Percentiles rank a stretch among this genome's conserved stretches.
Evolutionary conservation across 2,888 invertebrate genomes (phyloP).

Genomic region (Apoderus coryli): DNA sequence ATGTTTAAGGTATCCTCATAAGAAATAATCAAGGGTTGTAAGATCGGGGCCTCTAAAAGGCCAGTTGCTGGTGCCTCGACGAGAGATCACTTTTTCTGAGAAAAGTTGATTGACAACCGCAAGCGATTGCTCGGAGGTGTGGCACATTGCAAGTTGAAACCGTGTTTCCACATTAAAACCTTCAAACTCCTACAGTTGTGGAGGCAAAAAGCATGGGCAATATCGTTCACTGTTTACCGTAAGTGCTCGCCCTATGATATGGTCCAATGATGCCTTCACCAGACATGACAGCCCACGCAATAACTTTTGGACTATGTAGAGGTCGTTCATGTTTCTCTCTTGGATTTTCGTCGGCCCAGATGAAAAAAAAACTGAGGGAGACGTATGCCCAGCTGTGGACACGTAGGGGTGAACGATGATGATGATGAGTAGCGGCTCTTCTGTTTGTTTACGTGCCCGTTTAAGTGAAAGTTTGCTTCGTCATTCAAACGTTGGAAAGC

Average conservation of each 20-base stretch:
- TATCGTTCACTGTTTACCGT: slow-evolving; percentile 1
- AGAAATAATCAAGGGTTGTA: neutral
- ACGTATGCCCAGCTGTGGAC: no score
- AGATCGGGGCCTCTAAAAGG: slow-evolving; percentile 4
- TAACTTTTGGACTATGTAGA: neutral
- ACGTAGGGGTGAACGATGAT: no score
- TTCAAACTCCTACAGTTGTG: slow-evolving; percentile 6
- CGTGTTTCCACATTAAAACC: slow-evolving; percentile 7
- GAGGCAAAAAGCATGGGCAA: slow-evolving; percentile 11
- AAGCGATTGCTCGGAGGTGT: slow-evolving; percentile 8
- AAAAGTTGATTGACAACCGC: slow-evolving; percentile 9
- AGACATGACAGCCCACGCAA: slow-evolving; percentile 6
- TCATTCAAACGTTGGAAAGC: no score
- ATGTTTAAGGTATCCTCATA: slow-evolving; percentile 4
- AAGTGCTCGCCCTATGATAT: slow-evolving; percentile 4
- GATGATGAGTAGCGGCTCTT: neutral
- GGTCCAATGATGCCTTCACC: slow-evolving; percentile 7
- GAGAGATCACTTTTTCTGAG: slow-evolving; percentile 5
- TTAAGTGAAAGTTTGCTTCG: slow-evolving; percentile 1
- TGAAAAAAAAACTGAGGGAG: no score
- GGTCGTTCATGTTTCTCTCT: neutral
- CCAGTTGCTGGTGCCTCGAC: slow-evolving; percentile 2
- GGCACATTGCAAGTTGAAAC: slow-evolving; percentile 12
- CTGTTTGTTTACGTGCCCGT: slow-evolving; percentile 1
- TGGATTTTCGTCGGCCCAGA: neutral